Evolutionary conservation across 2,797 vertebrate genomes (phyloP).

Genomic region (Clarias laeviceps): DNA sequence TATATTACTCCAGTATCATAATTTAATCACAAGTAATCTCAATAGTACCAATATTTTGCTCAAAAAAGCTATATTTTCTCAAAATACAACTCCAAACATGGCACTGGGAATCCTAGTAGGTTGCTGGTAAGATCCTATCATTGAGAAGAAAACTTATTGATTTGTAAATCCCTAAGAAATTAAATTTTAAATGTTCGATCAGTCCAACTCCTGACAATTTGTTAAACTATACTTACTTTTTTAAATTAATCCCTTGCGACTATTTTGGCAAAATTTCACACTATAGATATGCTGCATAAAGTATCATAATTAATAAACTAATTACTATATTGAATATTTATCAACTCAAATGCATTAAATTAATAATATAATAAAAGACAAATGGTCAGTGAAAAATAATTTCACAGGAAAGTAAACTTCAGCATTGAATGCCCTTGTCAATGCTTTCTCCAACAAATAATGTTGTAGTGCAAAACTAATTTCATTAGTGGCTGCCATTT

Average conservation of each 20-base stretch:
- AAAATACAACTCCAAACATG: not conserved
- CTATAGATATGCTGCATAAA: not conserved
- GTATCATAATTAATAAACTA: not conserved
- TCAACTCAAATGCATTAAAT: conserved; percentile 2
- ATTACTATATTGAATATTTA: not conserved
- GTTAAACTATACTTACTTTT: not conserved
- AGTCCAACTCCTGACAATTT: not conserved
- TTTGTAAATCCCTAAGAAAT: not conserved
- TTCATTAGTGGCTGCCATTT: conserved; percentile 81
- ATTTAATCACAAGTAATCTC: not conserved
- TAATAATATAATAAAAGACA: conserved; percentile 7
- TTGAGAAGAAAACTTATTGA: not conserved
- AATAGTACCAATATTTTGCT: not conserved
- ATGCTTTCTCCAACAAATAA: conserved; percentile 79
- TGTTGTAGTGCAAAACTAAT: conserved; percentile 81
- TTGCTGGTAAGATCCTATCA: not conserved
- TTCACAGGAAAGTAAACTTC: conserved; percentile 62
- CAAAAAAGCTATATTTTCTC: not conserved
- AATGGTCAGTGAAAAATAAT: conserved; percentile 24
- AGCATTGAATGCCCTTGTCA: conserved; percentile 75
- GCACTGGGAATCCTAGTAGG: not conserved
- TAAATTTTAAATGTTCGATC: not conserved
- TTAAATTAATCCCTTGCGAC: too few species aligned
- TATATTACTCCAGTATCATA: not conserved
- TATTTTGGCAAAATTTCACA: not conserved